Percentiles rank a stretch among this genome's conserved stretches.
Conservation (phyloP, 92 coral and sea anemone genomes). For the Epizoanthus fatuus region DNA sequence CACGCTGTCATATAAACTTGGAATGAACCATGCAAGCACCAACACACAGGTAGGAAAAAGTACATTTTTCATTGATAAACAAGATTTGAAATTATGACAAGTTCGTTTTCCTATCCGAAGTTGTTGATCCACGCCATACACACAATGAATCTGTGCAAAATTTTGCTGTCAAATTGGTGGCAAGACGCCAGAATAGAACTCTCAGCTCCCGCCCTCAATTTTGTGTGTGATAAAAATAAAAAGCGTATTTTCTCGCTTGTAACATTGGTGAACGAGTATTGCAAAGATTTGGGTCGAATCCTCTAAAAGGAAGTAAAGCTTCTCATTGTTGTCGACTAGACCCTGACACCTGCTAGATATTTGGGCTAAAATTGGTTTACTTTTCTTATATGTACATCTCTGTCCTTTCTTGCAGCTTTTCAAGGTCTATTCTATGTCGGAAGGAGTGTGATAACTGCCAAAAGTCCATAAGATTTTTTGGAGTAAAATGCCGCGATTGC, state of each 20-base stretch:
- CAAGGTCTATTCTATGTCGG: conserved; percentile 86
- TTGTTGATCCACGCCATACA: conserved; percentile 23
- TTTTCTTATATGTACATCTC: conserved; percentile 15
- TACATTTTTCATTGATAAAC: conserved; percentile 33
- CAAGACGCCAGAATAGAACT: not conserved
- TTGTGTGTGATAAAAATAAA: not conserved
- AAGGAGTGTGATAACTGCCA: conserved; percentile 85
- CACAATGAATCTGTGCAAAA: conserved; percentile 19
- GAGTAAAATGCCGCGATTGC: conserved; percentile 93
- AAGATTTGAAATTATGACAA: conserved; percentile 34
- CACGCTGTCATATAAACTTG: not conserved
- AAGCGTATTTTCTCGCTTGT: not conserved
- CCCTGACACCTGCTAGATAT: conserved; percentile 79
- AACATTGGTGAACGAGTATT: not conserved
- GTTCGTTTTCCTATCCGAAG: conserved; percentile 7
- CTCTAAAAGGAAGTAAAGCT: conserved; percentile 37
- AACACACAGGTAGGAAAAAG: conserved; percentile 27
- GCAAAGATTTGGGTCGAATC: not conserved
- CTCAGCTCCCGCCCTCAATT: not conserved
- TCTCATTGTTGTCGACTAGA: conserved; percentile 56
- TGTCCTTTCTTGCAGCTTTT: conserved; percentile 72
- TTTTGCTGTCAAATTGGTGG: not conserved
- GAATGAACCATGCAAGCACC: conserved; percentile 23
- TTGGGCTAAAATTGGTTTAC: conserved; percentile 55
- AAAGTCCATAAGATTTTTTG: conserved; percentile 86